Evolutionary conservation across 2,888 invertebrate genomes (phyloP).

Genomic region (Megalurothrips usitatus): DNA sequence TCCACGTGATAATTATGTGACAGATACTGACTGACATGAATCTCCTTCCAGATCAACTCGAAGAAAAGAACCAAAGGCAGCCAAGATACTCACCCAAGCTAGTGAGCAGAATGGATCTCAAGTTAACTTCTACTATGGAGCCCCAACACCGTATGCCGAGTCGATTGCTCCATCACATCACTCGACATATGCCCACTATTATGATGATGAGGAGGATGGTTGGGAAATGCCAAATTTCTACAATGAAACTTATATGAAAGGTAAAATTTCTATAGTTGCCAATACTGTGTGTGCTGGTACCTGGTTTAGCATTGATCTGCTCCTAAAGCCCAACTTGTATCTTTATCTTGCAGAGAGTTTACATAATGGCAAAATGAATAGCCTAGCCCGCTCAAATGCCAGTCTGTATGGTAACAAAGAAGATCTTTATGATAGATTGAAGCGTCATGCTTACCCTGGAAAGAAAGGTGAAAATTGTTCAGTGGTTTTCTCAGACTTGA

Average conservation of each 20-base stretch:
- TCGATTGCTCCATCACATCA: slow-evolving; percentile 93
- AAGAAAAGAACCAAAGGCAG: slow-evolving; percentile 76
- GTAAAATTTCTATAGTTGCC: slow-evolving; percentile 47
- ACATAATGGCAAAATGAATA: slow-evolving; percentile 87
- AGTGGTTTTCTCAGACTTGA: neutral
- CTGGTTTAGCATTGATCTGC: neutral
- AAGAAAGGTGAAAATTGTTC: slow-evolving; percentile 75
- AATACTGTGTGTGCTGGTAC: slow-evolving; percentile 19
- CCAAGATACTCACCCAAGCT: slow-evolving; percentile 77
- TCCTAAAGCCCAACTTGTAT: neutral
- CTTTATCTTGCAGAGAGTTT: slow-evolving; percentile 55
- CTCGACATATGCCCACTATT: slow-evolving; percentile 92
- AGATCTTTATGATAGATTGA: slow-evolving; percentile 90
- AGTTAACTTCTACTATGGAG: slow-evolving; percentile 94
- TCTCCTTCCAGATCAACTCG: slow-evolving; percentile 62
- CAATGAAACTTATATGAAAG: slow-evolving; percentile 94
- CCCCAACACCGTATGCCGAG: slow-evolving; percentile 90
- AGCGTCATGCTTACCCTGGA: slow-evolving; percentile 89
- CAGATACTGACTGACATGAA: neutral
- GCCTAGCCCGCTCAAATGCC: slow-evolving; percentile 86
- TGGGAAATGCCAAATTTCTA: slow-evolving; percentile 98
- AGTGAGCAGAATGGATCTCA: slow-evolving; percentile 89
- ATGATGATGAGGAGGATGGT: slow-evolving; percentile 92
- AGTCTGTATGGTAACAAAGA: slow-evolving; percentile 94
- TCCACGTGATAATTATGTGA: neutral